Percentiles rank a stretch among this genome's conserved stretches.
Evolutionary conservation across 2,888 invertebrate genomes (phyloP).

Genomic region (Tuta absoluta): DNA sequence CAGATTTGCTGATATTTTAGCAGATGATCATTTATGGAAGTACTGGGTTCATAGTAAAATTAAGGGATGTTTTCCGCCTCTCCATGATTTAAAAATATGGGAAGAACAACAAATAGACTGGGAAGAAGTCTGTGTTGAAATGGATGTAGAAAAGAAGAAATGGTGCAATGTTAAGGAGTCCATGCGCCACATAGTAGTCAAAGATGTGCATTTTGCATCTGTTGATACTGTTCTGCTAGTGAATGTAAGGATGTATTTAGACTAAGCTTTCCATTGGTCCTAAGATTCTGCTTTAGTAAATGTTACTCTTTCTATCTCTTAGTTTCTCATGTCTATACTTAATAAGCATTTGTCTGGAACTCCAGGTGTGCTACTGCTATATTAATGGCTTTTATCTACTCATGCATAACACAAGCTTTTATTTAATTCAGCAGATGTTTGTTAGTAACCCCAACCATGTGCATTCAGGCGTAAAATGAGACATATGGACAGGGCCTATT

Average conservation of each 20-base stretch:
- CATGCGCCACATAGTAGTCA: constrained; percentile 73
- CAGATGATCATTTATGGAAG: constrained; percentile 81
- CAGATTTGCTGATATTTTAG: constrained; percentile 78
- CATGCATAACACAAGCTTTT: constrained; percentile 5
- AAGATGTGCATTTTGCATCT: constrained; percentile 80
- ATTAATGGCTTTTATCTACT: not conserved
- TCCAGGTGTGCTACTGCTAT: not conserved
- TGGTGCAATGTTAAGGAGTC: constrained; percentile 76
- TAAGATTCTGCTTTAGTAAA: no score
- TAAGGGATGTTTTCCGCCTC: constrained; percentile 62
- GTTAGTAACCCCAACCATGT: not conserved
- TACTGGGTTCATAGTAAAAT: constrained; percentile 72
- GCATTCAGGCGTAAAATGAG: not conserved
- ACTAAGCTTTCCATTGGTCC: no score
- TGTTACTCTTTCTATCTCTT: no score
- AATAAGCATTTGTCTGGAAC: not conserved
- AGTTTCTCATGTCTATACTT: not conserved
- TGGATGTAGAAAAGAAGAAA: constrained; percentile 79
- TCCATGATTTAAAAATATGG: constrained; percentile 61
- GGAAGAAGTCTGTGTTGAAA: constrained; percentile 81
- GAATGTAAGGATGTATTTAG: constrained; percentile 65
- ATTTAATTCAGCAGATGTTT: constrained; percentile 9
- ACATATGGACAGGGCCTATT: not conserved
- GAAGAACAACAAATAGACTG: constrained; percentile 74
- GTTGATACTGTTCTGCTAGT: constrained; percentile 81